Evolutionary conservation across 2,113 vertebrate genomes (phyloP), one percentile per base, ranked within the genome.

Genomic region (Corythaixoides concolor): DNA sequence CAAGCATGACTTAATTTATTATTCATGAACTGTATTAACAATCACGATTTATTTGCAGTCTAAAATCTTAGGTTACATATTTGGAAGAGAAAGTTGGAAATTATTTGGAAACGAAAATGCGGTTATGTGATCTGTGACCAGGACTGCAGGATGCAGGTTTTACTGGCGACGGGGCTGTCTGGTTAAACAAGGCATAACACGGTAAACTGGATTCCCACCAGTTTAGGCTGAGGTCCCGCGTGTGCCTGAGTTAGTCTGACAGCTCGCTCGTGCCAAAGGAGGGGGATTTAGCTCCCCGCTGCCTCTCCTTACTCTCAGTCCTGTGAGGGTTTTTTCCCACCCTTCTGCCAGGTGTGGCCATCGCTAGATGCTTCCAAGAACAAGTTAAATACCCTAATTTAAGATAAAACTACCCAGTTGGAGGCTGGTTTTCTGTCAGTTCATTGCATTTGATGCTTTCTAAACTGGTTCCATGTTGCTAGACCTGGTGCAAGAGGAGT

Each of bases 1-100:
- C 64, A 91, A 86, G 52, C 39, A 49, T 88, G 77, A 37, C 66
- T 89, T 92, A 43, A 76, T 77, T 86, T 69, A 47, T 88, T 72
- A 68, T 82, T 50, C 33, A 60, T 72, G 4, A 75, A 53, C 47
- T 68, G 43, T 72, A 78, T 52, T 89, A 89, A 60, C 28, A 53
- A 43, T 72, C 26, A 59, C 14, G 24, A 45, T 79, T 90, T 72
- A 45, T 87, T 87, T 89, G 62, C 11, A 59, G 39, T 60, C 35
- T 85, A 59, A 91, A 87, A 75, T 85, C 62, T 58, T 43, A 49
- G 33, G 7, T 67, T 64, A 43, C 0, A 0, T 59, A 3, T 68
- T 63, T 77, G 64, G 68, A 91, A 85, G 52, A 35, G 22, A 84
- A 59, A 32, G 39, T 6, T 63, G 69, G 81, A 45, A 81, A 16